Evolutionary conservation across 2,113 vertebrate genomes (phyloP), one percentile per base, ranked within the genome.

Genomic region (Tor tambroides): DNA sequence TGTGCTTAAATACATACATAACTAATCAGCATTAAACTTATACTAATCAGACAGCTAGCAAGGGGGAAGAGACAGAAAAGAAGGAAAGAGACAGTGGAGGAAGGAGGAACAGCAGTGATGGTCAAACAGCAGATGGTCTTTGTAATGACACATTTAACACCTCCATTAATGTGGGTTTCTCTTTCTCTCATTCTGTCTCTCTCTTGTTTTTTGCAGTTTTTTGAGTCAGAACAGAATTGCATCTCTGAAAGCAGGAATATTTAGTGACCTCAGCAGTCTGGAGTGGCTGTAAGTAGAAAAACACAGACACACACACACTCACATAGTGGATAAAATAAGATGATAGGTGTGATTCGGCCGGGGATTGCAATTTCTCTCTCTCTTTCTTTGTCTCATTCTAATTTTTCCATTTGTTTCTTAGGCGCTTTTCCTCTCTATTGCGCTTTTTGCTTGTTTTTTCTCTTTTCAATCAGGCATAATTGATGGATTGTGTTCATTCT

Each of bases 161-260:
- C 12, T 80, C 1, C 9, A 8, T 51, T 54, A 46, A 72, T 74
- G 8, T 71, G 23, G 6, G 2, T 10, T 76, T 69, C 8, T 79
- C 28, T 54, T 54, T 35, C 21, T 80, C 61, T 59, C 6, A 23
- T 14, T 86, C 32, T 69, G 0, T 85, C 56, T 69, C 15, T 85
- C 32, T 54, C 30, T 10, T 41, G 19, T 26, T 65, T 41, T 72
- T 12, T 72, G 3, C 74, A 95, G 94, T 59, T 94, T 94, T 87
- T 90, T 95, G 26, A 93, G 91, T 87, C 89, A 92, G 81, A 95
- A 95, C 87, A 87, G 69, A 77, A 94, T 95, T 78, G 14, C 32
- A 0, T 86, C 84, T 30, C 91, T 95, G 87, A 83, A 92, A 87
- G 88, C 92, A 1, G 17, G 83, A 3, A 41, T 92, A 2, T 95